A percentile compares a stretch with the other conserved stretches of the same genome.
These are phyloP conservation scores for Trialeurodes vaporariorum DNA, from an alignment of 1,140 invertebrate genomes.

Conservation along the genomic window DNA sequence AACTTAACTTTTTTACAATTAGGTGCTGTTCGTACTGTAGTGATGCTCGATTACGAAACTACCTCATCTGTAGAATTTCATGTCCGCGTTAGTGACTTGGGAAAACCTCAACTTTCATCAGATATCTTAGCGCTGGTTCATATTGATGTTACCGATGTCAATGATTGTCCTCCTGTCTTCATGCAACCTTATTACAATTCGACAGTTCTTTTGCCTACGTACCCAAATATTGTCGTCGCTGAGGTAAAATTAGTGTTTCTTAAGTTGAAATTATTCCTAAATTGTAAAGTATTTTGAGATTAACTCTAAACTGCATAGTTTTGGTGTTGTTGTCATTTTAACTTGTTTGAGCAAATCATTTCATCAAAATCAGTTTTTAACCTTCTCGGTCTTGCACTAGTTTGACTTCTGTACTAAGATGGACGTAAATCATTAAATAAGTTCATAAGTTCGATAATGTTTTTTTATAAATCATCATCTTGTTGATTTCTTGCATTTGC, in stretches of 20 bases:
- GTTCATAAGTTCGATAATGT: no score
- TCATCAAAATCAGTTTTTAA: not conserved
- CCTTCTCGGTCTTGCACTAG: not conserved
- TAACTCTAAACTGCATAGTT: no score
- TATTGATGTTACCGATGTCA: conserved; percentile 70
- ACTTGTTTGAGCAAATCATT: no score
- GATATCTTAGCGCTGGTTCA: conserved; percentile 55
- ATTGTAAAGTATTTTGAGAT: no score
- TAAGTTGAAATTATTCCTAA: no score
- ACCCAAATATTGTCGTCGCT: conserved; percentile 54
- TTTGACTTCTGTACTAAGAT: not conserved
- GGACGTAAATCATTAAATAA: no score
- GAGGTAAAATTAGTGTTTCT: conserved; percentile 23
- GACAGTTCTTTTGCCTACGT: conserved; percentile 67
- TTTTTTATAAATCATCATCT: no score
- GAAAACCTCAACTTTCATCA: conserved; percentile 65
- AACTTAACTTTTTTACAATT: conserved; percentile 18
- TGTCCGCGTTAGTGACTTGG: conserved; percentile 76
- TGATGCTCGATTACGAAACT: conserved; percentile 70
- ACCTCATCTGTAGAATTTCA: conserved; percentile 57
- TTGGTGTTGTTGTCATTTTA: no score
- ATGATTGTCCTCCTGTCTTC: conserved; percentile 76
- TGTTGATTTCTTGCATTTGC: no score
- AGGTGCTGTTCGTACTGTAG: conserved; percentile 66
- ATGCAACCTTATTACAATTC: conserved; percentile 54